These are phyloP conservation scores for Pseudachorutes palmiensis DNA, from an alignment of 1,140 invertebrate genomes.

Conservation along the genomic window DNA sequence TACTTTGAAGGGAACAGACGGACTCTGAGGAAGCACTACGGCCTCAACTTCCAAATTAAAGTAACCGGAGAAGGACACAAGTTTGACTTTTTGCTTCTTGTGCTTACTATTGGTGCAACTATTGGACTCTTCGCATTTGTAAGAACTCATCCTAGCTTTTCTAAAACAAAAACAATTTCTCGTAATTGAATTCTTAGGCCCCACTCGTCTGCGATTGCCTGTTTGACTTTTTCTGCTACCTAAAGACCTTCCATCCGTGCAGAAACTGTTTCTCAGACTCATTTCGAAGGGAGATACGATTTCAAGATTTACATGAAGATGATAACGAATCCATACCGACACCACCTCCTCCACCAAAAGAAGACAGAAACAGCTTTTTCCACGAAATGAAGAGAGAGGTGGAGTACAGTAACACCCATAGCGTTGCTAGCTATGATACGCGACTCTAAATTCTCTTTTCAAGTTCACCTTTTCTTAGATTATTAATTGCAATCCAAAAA, in stretches of 20 bases:
- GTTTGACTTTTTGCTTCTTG: constrained; percentile 46
- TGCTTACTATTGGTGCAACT: constrained; percentile 49
- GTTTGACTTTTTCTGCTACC: constrained; percentile 6
- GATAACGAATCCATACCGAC: not conserved
- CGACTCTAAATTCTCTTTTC: constrained; percentile 5
- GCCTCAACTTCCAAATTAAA: constrained; percentile 48
- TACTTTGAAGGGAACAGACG: constrained; percentile 33
- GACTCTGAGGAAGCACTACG: constrained; percentile 47
- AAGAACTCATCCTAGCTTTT: constrained; percentile 32
- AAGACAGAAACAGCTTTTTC: not conserved
- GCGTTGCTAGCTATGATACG: not conserved
- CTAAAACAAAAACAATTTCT: not conserved
- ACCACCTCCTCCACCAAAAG: not conserved
- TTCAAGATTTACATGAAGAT: not conserved
- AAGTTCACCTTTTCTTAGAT: no score
- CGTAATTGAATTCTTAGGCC: not conserved
- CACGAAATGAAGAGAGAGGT: not conserved
- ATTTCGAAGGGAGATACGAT: not conserved
- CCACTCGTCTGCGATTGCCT: constrained; percentile 11
- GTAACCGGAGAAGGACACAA: constrained; percentile 47
- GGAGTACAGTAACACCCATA: not conserved
- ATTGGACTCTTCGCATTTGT: constrained; percentile 48
- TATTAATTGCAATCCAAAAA: no score
- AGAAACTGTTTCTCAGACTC: constrained; percentile 5
- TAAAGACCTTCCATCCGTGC: not conserved